These are phyloP conservation scores for Seriola rivoliana DNA, from an alignment of 2,113 vertebrate species.

Conservation along the genomic window DNA sequence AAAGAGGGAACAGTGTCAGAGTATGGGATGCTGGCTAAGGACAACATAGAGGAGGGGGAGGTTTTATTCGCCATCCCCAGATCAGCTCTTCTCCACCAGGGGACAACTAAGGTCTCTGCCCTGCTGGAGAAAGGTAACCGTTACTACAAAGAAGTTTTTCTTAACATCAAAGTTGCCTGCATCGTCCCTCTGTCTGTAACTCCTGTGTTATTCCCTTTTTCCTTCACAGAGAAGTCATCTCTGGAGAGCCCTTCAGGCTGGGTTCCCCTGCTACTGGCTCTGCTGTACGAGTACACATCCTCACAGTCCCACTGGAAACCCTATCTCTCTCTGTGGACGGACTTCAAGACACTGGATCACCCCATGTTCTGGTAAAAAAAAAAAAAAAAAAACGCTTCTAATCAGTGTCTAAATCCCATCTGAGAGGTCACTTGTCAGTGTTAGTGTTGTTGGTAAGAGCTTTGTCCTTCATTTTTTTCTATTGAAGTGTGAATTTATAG, in stretches of 20 bases:
- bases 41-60: conserved; percentile 88
- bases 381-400: neutral
- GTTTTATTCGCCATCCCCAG: conserved; percentile 86
- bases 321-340: conserved; percentile 93
- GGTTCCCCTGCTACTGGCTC: conserved; percentile 92
- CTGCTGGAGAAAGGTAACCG: conserved; percentile 87
- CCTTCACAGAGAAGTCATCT: conserved; percentile 81
- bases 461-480: no score
- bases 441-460: no score
- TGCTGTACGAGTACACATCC: conserved; percentile 90
- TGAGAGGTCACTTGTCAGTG: no score
- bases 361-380: conserved; percentile 95
- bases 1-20: conserved; percentile 87
- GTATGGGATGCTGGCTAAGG: conserved; percentile 91
- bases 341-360: conserved; percentile 89
- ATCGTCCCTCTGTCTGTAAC: neutral
- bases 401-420: neutral
- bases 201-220: no score
- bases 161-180: rapidly evolving
- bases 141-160: neutral
- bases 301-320: conserved; percentile 88
- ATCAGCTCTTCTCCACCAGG: conserved; percentile 82
- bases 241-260: conserved; percentile 92
- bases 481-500: neutral
- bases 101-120: conserved; percentile 82